phyloP scores from a whole-genome alignment of 2,888 invertebrate genomes.

The Trichopria drosophilae region DNA sequence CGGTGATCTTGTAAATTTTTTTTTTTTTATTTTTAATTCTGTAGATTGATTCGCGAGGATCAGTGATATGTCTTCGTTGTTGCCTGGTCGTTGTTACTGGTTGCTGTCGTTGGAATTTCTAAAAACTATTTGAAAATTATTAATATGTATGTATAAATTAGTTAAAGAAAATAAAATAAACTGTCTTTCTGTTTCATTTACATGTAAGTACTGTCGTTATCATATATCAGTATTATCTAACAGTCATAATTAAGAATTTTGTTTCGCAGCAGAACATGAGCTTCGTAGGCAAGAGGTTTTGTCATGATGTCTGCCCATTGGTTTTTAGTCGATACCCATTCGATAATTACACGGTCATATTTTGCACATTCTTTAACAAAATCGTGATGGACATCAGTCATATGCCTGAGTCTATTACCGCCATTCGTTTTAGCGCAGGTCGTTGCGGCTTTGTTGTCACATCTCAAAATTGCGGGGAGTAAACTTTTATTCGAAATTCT shows the following conservation, averaged over 20 bases:
- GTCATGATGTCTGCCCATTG: conserved; percentile 13
- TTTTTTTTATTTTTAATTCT: no score
- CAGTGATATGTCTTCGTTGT: no score
- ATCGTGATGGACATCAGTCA: conserved; percentile 15
- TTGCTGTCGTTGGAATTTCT: no score
- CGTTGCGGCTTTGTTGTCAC: conserved; percentile 30
- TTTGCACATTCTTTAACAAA: conserved; percentile 24
- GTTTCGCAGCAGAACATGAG: conserved; percentile 3
- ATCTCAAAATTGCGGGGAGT: conserved; percentile 25
- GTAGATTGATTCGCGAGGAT: no score
- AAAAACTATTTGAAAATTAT: no score
- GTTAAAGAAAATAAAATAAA: no score
- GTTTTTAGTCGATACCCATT: conserved; percentile 19
- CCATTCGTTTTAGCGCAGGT: conserved; percentile 8
- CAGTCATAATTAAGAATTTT: conserved; percentile 15
- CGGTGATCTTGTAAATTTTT: no score
- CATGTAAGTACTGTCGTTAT: no score
- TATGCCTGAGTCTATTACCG: conserved; percentile 21
- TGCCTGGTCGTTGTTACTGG: no score
- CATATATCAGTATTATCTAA: no score
- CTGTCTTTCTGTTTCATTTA: no score
- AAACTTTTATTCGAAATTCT: conserved; percentile 7
- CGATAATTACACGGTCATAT: conserved; percentile 2
- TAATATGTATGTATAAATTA: no score
- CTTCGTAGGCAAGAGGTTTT: conserved; percentile 5